Percentiles rank a stretch among this genome's conserved stretches.
Conservation (phyloP, 1,140 invertebrate genomes). For the Thaumatotibia leucotreta region DNA sequence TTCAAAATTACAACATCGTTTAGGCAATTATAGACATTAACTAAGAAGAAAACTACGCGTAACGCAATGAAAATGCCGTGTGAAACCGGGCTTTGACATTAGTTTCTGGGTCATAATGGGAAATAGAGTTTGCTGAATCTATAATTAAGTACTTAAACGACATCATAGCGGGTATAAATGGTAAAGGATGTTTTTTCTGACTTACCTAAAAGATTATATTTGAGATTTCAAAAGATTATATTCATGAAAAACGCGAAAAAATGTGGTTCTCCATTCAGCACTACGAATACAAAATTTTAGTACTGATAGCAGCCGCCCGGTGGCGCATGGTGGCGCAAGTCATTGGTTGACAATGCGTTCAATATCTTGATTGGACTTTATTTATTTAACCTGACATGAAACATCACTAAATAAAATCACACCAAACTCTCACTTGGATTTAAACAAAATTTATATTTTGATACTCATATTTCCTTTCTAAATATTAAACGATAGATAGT, state of each 20-base stretch:
- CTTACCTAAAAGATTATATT: slow-evolving; percentile 66
- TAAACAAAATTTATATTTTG: not conserved
- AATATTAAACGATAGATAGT: too few relatives aligned
- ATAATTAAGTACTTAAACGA: slow-evolving; percentile 17
- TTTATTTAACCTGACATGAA: not conserved
- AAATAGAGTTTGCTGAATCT: slow-evolving; percentile 33
- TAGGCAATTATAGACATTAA: slow-evolving; percentile 13
- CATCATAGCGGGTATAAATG: not conserved
- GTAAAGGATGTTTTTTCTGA: slow-evolving; percentile 21
- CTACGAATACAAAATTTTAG: slow-evolving; percentile 76
- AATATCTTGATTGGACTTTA: not conserved
- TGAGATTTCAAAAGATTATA: slow-evolving; percentile 63
- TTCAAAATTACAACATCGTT: slow-evolving; percentile 19
- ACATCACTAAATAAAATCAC: not conserved
- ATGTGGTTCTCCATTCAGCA: slow-evolving; percentile 75
- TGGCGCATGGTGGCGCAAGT: slow-evolving; percentile 31
- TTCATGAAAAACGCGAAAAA: slow-evolving; percentile 75
- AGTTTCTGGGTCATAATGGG: slow-evolving; percentile 65
- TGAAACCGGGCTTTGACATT: slow-evolving; percentile 70
- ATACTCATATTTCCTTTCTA: not conserved
- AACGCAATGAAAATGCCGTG: slow-evolving; percentile 40
- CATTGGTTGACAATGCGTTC: slow-evolving; percentile 34
- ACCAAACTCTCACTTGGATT: not conserved
- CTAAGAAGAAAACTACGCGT: slow-evolving; percentile 25
- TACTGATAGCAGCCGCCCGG: slow-evolving; percentile 67